Evolutionary conservation across 2,888 invertebrate species (phyloP), one percentile per base, ranked within the genome.

Genomic region (Cacoxenus indagator): DNA sequence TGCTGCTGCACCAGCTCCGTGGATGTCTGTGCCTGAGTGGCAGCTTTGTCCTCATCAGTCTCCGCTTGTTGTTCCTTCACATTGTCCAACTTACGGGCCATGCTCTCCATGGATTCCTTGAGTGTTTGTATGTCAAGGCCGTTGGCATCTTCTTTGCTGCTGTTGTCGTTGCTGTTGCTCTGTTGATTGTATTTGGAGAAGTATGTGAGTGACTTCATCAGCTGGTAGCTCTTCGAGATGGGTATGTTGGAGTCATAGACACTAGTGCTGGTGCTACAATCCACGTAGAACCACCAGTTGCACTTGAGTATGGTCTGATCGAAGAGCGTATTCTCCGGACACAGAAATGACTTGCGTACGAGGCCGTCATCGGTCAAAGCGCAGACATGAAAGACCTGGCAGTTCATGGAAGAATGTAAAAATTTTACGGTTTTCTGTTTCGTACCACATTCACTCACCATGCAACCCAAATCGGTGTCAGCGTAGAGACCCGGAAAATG

Each of bases 201-300:
- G 89, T 96, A 96, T 0, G 95, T 95, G 9, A 96, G 88, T 0
- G 95, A 95, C 86, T 95, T 95, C 94, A 96, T 96, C 4, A 96
- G 90, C 87, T 96, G 96, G 86, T 96, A 96, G 86, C 95, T 96
- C 88, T 96, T 96, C 31, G 96, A 96, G 65, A 96, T 93, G 0
- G 96, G 96, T 72, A 96, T 95, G 86, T 96, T 97, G 14, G 96
- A 95, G 81, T 96, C 95, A 86, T 96, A 96, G 27, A 95, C 89
- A 74, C 91, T 92, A 77, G 91, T 92, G 24, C 95, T 95, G 67
- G 92, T 91, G 86, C 94, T 94, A 88, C 96, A 96, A 85, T 96
- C 96, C 0, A 96, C 96, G 86, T 96, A 96, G 89, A 96, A 95
- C 95, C 95, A 96, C 96, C 96, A 96, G 87, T 96, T 96, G 88